phyloP scores from a whole-genome alignment of 2,888 invertebrate species.

The Morpho helenor region DNA sequence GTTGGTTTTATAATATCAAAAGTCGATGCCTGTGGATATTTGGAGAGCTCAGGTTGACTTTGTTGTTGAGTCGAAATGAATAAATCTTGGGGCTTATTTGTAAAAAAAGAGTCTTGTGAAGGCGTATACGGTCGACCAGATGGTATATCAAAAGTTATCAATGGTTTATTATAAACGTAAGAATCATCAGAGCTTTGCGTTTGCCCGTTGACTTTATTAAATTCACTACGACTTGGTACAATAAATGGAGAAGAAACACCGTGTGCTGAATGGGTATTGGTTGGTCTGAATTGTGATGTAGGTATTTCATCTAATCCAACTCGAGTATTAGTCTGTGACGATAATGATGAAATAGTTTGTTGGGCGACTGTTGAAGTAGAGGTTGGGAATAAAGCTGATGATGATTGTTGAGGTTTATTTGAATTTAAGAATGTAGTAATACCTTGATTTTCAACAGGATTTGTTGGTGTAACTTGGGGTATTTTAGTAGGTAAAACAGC shows the following conservation, averaged over 20 bases:
- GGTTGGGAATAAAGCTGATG: not conserved
- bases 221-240: conserved; percentile 32
- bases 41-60: conserved; percentile 13
- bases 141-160: conserved; percentile 42
- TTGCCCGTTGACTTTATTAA: conserved; percentile 33
- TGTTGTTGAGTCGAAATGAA: conserved; percentile 2
- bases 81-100: conserved; percentile 20
- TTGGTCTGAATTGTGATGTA: too few species aligned
- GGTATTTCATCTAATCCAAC: too few species aligned
- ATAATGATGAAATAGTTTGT: too few species aligned
- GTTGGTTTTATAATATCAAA: conserved; percentile 20
- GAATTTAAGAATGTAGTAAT: too few species aligned
- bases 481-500: conserved; percentile 33
- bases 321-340: too few species aligned
- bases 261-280: not conserved
- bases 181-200: conserved; percentile 42
- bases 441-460: conserved; percentile 38
- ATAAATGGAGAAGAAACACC: conserved; percentile 31
- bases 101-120: conserved; percentile 19
- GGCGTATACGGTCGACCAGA: conserved; percentile 27
- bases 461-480: conserved; percentile 45
- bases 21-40: conserved; percentile 23
- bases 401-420: not conserved
- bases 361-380: too few species aligned
- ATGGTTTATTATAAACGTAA: conserved; percentile 54